phyloP scores from a whole-genome alignment of 2,113 vertebrate genomes.

The Erpornis zantholeuca region DNA sequence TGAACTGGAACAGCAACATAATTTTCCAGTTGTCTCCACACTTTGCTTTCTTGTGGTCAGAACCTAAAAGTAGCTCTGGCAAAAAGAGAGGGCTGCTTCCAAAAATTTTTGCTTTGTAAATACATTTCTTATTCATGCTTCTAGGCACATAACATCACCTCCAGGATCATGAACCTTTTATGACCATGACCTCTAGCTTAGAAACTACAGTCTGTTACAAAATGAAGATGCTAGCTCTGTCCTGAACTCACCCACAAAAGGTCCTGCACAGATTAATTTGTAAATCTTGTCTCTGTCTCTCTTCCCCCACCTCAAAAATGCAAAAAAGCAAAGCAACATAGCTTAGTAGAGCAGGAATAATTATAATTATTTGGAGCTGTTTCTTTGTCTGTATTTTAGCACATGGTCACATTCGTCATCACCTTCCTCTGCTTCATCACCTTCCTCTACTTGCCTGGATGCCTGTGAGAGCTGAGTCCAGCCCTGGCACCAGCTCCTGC shows the following conservation, averaged over 20 bases:
- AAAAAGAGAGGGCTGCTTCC: conserved; percentile 17
- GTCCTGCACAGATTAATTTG: neutral
- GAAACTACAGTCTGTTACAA: neutral
- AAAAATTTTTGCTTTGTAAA: neutral
- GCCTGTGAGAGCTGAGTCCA: neutral
- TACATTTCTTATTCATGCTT: neutral
- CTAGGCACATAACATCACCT: neutral
- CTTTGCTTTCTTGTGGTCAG: conserved; percentile 56
- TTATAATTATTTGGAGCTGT: neutral
- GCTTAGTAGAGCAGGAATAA: neutral
- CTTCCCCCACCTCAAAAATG: neutral
- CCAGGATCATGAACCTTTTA: neutral
- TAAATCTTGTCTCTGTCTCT: neutral
- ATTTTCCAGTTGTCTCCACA: conserved; percentile 20
- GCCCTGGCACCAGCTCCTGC: neutral
- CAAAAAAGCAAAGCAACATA: neutral
- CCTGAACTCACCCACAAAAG: neutral
- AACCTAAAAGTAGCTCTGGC: neutral
- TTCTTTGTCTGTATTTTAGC: neutral
- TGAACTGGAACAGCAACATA: conserved; percentile 43
- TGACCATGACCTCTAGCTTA: neutral
- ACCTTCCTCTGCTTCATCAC: neutral
- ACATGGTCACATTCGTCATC: fast-evolving
- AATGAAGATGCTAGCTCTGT: neutral
- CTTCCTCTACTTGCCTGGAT: fast-evolving